phyloP scores from a whole-genome alignment of 2,113 vertebrate genomes.

The Solea senegalensis region DNA sequence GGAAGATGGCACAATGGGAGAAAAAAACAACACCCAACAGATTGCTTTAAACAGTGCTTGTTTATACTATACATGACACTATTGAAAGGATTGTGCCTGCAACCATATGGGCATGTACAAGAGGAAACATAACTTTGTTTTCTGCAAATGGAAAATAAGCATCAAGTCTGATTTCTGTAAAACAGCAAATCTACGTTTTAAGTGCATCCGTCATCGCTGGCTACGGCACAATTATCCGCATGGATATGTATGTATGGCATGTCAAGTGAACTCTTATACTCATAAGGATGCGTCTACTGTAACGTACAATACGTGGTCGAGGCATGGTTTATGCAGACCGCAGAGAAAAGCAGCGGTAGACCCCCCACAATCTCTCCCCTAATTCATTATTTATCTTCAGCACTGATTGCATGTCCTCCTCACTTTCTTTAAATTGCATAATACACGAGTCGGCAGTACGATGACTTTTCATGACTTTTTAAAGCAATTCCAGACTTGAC shows the following conservation, averaged over 20 bases:
- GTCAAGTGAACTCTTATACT: not conserved
- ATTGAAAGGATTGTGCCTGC: no score
- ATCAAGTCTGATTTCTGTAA: not conserved
- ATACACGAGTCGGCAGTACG: slow-evolving; percentile 43
- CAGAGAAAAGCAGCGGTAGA: slow-evolving; percentile 13
- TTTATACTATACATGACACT: no score
- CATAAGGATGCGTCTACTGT: not conserved
- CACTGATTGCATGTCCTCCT: slow-evolving; percentile 27
- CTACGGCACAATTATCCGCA: not conserved
- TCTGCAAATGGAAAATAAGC: not conserved
- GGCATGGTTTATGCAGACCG: slow-evolving; percentile 15
- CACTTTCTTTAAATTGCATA: slow-evolving; percentile 35
- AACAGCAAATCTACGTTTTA: not conserved
- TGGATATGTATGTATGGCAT: not conserved
- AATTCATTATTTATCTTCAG: slow-evolving; percentile 47
- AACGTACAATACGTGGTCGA: slow-evolving; percentile 4
- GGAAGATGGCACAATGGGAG: no score
- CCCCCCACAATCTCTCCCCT: not conserved
- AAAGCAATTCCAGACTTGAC: slow-evolving; percentile 27
- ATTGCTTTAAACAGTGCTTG: no score
- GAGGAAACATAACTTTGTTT: no score
- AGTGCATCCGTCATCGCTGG: no score
- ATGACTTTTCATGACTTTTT: slow-evolving; percentile 49
- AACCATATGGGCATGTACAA: no score
- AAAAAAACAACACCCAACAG: no score